A percentile compares a stretch with the other conserved stretches of the same genome.
These are phyloP conservation scores for Enteromius fasciolatus DNA, from an alignment of 2,797 vertebrate species.

Conservation along the genomic window DNA sequence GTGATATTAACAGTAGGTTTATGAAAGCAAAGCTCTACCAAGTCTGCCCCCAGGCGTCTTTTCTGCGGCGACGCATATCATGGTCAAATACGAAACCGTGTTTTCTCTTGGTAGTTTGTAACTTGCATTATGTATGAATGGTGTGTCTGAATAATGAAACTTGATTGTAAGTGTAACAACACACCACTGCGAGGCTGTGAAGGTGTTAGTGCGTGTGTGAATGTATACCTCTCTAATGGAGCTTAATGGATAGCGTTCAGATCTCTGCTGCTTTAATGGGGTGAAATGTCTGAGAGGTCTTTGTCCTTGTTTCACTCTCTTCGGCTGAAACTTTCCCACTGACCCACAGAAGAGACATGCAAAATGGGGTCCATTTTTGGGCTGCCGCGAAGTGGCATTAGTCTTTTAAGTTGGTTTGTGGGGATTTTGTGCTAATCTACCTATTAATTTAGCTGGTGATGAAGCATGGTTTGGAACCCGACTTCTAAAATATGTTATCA, in stretches of 20 bases:
- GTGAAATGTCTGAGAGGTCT: constrained; percentile 74
- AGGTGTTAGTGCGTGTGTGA: constrained; percentile 76
- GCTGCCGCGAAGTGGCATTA: background rate
- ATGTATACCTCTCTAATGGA: constrained; percentile 77
- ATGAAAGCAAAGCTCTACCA: constrained; percentile 36
- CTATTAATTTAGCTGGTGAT: background rate
- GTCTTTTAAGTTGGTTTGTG: background rate
- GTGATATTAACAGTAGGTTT: constrained; percentile 42
- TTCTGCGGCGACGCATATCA: constrained; percentile 32
- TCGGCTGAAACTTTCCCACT: constrained; percentile 56
- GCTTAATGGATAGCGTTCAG: constrained; percentile 79
- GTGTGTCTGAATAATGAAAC: constrained; percentile 66
- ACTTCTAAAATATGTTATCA: background rate
- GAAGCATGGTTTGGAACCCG: background rate
- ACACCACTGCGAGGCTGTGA: constrained; percentile 70
- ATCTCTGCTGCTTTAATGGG: constrained; percentile 76
- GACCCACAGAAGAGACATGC: background rate
- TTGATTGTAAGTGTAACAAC: constrained; percentile 72
- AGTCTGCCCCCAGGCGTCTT: constrained; percentile 46
- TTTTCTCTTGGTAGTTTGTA: constrained; percentile 52
- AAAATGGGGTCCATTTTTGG: background rate
- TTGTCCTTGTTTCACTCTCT: constrained; percentile 64
- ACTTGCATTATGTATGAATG: constrained; percentile 60
- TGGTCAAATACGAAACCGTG: constrained; percentile 26
- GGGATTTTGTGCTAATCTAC: background rate